phyloP scores from a whole-genome alignment of 2,113 vertebrate species.

The Colistium nudipinnis region DNA sequence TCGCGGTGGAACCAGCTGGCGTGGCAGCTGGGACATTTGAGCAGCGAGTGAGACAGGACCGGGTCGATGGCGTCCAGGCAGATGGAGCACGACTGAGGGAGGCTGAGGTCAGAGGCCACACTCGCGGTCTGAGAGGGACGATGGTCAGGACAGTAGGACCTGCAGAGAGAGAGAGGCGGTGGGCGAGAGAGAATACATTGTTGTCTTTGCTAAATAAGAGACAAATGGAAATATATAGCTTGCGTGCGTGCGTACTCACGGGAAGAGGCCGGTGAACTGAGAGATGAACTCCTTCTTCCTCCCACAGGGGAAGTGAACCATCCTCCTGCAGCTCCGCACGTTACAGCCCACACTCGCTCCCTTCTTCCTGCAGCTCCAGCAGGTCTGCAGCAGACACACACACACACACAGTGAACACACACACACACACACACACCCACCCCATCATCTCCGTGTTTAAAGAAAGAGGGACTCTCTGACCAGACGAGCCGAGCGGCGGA shows the following conservation, averaged over 20 bases:
- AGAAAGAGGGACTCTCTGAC: conserved; percentile 78
- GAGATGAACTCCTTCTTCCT: conserved; percentile 86
- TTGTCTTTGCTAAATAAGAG: no score
- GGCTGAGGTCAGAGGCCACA: conserved; percentile 66
- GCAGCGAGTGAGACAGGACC: conserved; percentile 82
- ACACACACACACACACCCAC: not conserved
- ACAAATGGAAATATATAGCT: no score
- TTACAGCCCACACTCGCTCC: conserved; percentile 94
- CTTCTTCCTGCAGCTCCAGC: conserved; percentile 86
- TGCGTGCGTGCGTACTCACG: conserved; percentile 79
- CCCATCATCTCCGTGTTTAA: no score
- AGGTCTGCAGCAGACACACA: conserved; percentile 77
- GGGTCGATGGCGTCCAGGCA: conserved; percentile 90
- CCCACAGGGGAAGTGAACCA: conserved; percentile 93
- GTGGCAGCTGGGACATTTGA: conserved; percentile 94
- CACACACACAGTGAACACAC: not conserved
- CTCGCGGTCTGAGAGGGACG: conserved; percentile 85
- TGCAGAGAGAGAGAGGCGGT: conserved; percentile 50
- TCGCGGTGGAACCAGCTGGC: conserved; percentile 95
- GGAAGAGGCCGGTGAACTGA: conserved; percentile 91
- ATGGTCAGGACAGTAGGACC: conserved; percentile 92
- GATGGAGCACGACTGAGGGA: conserved; percentile 90
- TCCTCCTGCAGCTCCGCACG: conserved; percentile 86
- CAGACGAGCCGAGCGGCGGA: conserved; percentile 87
- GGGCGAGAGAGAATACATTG: no score